These are phyloP conservation scores for Probaryconus sp. DNA, from an alignment of 1,140 invertebrate species.

Conservation along the genomic window DNA sequence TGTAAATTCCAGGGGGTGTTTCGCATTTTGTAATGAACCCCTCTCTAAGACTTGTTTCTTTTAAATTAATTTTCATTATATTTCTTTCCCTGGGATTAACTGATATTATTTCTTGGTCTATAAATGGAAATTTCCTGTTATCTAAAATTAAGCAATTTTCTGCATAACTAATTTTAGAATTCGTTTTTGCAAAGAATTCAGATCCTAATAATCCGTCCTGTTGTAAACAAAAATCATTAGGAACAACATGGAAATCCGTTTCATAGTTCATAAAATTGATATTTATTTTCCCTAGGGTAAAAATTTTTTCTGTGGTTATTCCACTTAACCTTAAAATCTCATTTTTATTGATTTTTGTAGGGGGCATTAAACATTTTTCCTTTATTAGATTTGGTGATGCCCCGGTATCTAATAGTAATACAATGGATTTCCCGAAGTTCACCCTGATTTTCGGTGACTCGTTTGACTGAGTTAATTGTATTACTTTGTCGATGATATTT, in stretches of 20 bases:
- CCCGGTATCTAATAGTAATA: constrained; percentile 9
- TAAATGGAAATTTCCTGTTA: constrained; percentile 7
- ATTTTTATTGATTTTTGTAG: neutral
- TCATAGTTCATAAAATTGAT: constrained; percentile 1
- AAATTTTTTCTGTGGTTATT: constrained; percentile 2
- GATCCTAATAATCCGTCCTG: constrained; percentile 14
- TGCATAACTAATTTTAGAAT: neutral
- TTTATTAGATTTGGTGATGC: constrained; percentile 16
- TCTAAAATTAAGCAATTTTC: neutral
- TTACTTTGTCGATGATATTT: too few species aligned
- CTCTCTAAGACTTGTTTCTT: neutral
- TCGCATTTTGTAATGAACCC: neutral
- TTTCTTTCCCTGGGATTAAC: neutral
- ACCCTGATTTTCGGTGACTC: neutral
- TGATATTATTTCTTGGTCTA: too few species aligned
- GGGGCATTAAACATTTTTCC: neutral
- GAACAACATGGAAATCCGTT: constrained; percentile 12
- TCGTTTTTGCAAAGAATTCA: constrained; percentile 5
- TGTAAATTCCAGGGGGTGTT: constrained; percentile 3
- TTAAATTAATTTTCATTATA: neutral
- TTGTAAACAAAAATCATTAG: constrained; percentile 8
- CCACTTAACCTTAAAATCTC: neutral
- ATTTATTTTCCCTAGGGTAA: constrained; percentile 6
- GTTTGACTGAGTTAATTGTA: neutral
- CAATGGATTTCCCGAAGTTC: neutral